Conservation (phyloP, 2,888 invertebrate genomes). For the Apamea crenata region DNA sequence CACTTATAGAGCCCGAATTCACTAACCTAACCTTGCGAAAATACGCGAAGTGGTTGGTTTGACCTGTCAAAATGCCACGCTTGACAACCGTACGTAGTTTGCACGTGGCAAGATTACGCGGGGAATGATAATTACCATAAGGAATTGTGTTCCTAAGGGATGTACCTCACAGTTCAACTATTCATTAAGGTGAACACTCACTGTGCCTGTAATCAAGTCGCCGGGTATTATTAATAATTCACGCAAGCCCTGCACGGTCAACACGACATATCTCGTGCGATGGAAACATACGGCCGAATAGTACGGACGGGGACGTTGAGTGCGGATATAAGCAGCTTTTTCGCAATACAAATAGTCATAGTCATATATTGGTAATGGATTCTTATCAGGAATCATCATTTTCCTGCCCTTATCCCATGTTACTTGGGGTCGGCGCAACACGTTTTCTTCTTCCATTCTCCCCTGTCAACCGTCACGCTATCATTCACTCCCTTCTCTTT, state of each 20-base stretch:
- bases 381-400: neutral
- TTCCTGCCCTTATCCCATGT: too few species aligned
- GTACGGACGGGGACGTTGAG: neutral
- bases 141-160: neutral
- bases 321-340: neutral
- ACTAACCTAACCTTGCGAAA: too few species aligned
- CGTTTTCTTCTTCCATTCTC: too few species aligned
- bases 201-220: conserved; percentile 54
- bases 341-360: neutral
- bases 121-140: neutral
- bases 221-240: conserved; percentile 52
- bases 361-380: neutral
- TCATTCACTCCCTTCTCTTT: too few species aligned
- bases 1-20: too few species aligned
- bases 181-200: conserved; percentile 39
- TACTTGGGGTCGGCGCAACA: too few species aligned
- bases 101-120: neutral
- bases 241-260: conserved; percentile 18
- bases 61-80: neutral
- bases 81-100: neutral
- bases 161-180: conserved; percentile 18
- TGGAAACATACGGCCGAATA: conserved; percentile 26
- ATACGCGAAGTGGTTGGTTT: too few species aligned
- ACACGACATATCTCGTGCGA: conserved; percentile 43
- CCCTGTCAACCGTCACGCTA: too few species aligned